Base-by-base conservation (phyloP, 2,113 vertebrate genomes). In the Columba janthina region DNA sequence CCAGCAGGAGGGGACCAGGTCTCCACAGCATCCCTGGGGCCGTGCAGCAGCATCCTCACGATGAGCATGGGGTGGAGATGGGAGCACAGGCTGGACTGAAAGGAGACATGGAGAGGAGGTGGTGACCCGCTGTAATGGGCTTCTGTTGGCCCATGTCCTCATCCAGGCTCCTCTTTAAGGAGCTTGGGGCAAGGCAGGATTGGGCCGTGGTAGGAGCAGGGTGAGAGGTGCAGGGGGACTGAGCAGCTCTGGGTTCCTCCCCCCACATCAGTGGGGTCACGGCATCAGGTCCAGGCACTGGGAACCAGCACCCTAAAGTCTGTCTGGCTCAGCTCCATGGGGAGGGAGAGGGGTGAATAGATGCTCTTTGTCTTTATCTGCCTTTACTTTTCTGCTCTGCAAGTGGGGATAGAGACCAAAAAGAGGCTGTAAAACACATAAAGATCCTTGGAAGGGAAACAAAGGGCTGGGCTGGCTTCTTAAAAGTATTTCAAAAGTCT, bases 241-340 rank as follows among this genome's bases (percentile, higher is more conserved):
- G 83, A 85, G 54, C 48, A 67, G 40, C 34, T 61, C 56, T 60
- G 60, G 12, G 21, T 31, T 88, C 53, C 53, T 85, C 36, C 32
- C 44, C 44, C 44, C 66, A 31, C 38, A 38, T 34, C 67, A 80
- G 60, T 0, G 4, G 18, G 21, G 25, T 46, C 61, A 51, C 3
- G 12, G 60, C 36, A 3, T 13, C 3, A 12, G 71, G 25, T 4
- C 34, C 4, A 26, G 20, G 21, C 2, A 0, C 9, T 19, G 8
- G 18, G 8, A 62, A 20, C 46, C 56, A 61, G 53, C 53, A 32
- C 20, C 57, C 62, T 50, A 32, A 38, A 12, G 29, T 20, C 72
- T 42, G 22, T 40, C 51, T 85, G n/a, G 38, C 70, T 80, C 42
- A 58, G 65, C 42, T 48, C 58, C 4, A 0, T 5, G 7, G 31